Evolutionary conservation across 2,888 invertebrate species (phyloP).

Genomic region (Hermodice carunculata): DNA sequence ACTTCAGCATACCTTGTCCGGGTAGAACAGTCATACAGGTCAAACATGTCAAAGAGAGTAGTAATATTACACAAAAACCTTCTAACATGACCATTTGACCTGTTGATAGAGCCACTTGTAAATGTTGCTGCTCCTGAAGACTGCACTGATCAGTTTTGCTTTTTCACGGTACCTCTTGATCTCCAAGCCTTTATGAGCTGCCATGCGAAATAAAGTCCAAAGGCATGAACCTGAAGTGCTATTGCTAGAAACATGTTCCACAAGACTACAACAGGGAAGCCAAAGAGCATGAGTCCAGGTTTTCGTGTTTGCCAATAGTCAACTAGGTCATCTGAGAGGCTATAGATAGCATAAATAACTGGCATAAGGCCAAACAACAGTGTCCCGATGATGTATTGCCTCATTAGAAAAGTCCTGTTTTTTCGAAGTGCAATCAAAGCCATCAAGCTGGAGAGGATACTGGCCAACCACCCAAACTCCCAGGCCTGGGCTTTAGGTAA

Average conservation of each 20-base stretch:
- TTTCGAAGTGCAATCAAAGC: conserved; percentile 88
- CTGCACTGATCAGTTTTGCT: no score
- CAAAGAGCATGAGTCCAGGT: conserved; percentile 73
- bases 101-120: no score
- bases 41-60: no score
- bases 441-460: conserved; percentile 85
- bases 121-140: no score
- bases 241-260: conserved; percentile 93
- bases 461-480: conserved; percentile 95
- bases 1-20: no score
- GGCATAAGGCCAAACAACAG: conserved; percentile 85
- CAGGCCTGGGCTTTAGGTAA: conserved; percentile 92
- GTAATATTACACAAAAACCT: no score
- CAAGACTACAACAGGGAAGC: conserved; percentile 88
- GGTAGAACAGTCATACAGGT: no score
- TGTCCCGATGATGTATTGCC: conserved; percentile 77
- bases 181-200: conserved; percentile 64
- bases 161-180: no score
- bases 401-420: conserved; percentile 77
- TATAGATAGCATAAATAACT: conserved; percentile 83
- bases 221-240: conserved; percentile 81
- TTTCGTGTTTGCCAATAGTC: conserved; percentile 79
- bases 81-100: no score
- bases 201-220: conserved; percentile 62
- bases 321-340: conserved; percentile 88